Evolutionary conservation across 1,140 invertebrate genomes (phyloP).

Genomic region (Berghia stephanieae): DNA sequence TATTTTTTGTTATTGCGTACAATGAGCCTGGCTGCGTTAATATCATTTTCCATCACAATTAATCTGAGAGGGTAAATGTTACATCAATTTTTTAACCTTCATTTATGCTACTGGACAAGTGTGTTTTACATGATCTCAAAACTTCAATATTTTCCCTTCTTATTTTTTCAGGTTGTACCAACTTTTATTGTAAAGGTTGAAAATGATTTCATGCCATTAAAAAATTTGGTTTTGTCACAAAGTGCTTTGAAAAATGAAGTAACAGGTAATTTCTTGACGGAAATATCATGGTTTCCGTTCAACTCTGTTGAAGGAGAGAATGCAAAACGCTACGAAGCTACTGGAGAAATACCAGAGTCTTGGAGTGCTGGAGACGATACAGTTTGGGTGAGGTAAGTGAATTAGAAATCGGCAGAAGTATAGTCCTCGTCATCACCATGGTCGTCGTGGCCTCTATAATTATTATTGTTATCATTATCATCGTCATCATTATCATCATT

Average conservation of each 20-base stretch:
- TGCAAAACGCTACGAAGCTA: constrained; percentile 12
- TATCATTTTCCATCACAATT: too few relatives aligned
- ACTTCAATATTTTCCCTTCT: neutral
- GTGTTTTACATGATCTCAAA: too few relatives aligned
- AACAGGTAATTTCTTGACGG: constrained; percentile 37
- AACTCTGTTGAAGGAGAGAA: constrained; percentile 35
- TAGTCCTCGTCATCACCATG: too few relatives aligned
- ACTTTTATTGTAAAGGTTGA: constrained; percentile 33
- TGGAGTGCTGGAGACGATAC: constrained; percentile 35
- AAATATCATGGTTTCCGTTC: constrained; percentile 45
- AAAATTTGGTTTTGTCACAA: constrained; percentile 34
- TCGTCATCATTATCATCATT: too few relatives aligned
- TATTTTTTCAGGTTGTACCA: constrained; percentile 31
- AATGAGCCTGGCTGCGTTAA: too few relatives aligned
- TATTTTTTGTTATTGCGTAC: too few relatives aligned
- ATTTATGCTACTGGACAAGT: too few relatives aligned
- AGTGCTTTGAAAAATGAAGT: constrained; percentile 32
- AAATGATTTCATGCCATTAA: constrained; percentile 33
- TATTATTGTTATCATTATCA: too few relatives aligned
- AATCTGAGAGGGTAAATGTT: too few relatives aligned
- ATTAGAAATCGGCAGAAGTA: neutral
- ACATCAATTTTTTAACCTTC: too few relatives aligned
- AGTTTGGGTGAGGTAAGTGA: constrained; percentile 38
- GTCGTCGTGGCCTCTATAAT: too few relatives aligned
- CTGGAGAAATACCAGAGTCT: constrained; percentile 21